Evolutionary conservation across 2,113 vertebrate genomes (phyloP).

Genomic region (Pteropus alecto): DNA sequence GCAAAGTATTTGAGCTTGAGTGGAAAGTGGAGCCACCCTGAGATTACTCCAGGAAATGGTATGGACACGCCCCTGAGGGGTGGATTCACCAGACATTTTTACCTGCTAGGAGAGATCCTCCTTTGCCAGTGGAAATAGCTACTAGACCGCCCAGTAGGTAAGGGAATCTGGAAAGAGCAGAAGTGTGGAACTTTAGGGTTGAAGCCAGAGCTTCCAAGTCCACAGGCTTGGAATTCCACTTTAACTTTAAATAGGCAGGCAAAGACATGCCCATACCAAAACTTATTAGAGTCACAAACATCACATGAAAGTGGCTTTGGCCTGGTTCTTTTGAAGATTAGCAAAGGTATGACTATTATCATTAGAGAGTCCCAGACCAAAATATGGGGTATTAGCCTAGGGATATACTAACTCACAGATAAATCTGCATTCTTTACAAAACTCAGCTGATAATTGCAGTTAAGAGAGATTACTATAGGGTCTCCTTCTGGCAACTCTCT

Average conservation of each 20-base stretch:
- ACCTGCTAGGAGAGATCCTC: constrained; percentile 33
- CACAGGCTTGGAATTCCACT: constrained; percentile 3
- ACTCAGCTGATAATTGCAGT: neutral
- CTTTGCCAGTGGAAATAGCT: neutral
- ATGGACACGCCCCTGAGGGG: constrained; percentile 65
- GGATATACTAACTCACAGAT: neutral
- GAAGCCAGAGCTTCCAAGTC: neutral
- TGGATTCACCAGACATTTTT: constrained; percentile 47
- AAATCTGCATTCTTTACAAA: constrained; percentile 46
- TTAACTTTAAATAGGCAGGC: neutral
- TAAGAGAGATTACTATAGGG: neutral
- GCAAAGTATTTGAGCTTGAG: constrained; percentile 61
- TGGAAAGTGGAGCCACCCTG: constrained; percentile 65
- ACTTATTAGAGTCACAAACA: neutral
- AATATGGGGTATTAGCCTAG: neutral
- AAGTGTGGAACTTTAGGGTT: neutral
- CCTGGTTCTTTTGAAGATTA: neutral
- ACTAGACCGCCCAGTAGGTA: neutral
- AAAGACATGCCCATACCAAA: neutral
- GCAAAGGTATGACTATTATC: neutral
- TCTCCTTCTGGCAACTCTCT: neutral
- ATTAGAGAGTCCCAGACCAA: constrained; percentile 10
- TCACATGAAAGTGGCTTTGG: neutral
- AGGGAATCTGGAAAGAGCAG: neutral
- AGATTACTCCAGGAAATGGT: constrained; percentile 72